phyloP scores from a whole-genome alignment of 2,797 vertebrate genomes.

The Pangasius mekongensis region DNA sequence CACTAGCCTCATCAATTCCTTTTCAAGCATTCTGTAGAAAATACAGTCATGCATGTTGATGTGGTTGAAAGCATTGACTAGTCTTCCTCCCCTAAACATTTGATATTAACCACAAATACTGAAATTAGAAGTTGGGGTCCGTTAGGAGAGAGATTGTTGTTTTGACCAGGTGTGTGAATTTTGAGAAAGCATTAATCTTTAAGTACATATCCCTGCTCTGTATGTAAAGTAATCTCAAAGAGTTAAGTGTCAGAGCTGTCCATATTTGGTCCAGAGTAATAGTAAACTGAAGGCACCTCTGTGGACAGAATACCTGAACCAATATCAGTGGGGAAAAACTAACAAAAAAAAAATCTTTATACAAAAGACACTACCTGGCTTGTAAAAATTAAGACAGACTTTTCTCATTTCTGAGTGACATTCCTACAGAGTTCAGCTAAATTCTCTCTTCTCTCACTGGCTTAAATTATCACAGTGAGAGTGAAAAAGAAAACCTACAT shows the following conservation, averaged over 20 bases:
- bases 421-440: slow-evolving; percentile 18
- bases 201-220: slow-evolving; percentile 30
- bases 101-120: not conserved
- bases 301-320: not conserved
- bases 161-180: slow-evolving; percentile 14
- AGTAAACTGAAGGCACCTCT: not conserved
- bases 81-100: not conserved
- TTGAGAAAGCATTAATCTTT: slow-evolving; percentile 34
- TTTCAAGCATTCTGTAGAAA: not conserved
- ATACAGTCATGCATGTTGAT: not conserved
- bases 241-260: slow-evolving; percentile 15
- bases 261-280: not conserved
- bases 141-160: not conserved
- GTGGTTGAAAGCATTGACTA: not conserved
- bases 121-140: not conserved
- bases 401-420: slow-evolving; percentile 1
- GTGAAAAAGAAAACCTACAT: slow-evolving; percentile 44
- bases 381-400: not conserved
- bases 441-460: slow-evolving; percentile 3
- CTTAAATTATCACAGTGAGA: slow-evolving; percentile 41
- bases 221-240: slow-evolving; percentile 1
- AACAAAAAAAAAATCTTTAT: not conserved
- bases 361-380: not conserved
- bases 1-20: not conserved
- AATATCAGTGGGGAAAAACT: not conserved